Conservation (phyloP, 2,888 invertebrate genomes). For the Drepanosiphum platanoidis region DNA sequence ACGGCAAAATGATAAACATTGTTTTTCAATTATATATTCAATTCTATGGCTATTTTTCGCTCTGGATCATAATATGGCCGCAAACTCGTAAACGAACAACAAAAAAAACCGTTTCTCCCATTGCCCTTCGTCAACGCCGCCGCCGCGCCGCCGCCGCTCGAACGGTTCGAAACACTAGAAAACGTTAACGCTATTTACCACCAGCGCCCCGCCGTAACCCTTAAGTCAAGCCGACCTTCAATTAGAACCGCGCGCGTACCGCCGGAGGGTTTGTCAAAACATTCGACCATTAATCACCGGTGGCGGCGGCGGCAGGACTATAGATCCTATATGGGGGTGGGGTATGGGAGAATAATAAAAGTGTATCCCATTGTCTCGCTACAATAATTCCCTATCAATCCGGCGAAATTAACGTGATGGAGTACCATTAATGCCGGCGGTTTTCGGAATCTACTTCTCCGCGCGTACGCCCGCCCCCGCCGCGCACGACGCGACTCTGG, state of each 20-base stretch:
- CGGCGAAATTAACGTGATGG: slow-evolving; percentile 59
- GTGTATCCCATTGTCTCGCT: slow-evolving; percentile 52
- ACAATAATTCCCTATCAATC: slow-evolving; percentile 59
- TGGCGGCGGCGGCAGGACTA: not conserved
- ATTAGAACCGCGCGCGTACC: slow-evolving; percentile 11
- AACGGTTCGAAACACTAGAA: not conserved
- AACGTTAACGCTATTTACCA: not conserved
- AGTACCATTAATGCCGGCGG: slow-evolving; percentile 49
- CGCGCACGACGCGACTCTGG: not conserved
- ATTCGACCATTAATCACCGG: slow-evolving; percentile 57
- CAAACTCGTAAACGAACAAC: no score
- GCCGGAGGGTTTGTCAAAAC: slow-evolving; percentile 56
- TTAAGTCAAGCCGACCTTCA: slow-evolving; percentile 53
- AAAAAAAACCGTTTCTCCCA: not conserved
- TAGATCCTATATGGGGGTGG: not conserved
- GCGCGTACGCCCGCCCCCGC: not conserved
- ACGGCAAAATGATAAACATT: no score
- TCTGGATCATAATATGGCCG: no score
- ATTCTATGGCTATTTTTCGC: no score
- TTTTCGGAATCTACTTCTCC: slow-evolving; percentile 50
- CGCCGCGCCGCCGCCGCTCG: not conserved
- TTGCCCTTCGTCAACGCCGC: no score
- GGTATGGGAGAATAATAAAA: slow-evolving; percentile 39
- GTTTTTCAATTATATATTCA: no score
- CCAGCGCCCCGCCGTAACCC: slow-evolving; percentile 33